Conservation (phyloP, 1,140 invertebrate genomes). For the Pseudoatta argentina region DNA sequence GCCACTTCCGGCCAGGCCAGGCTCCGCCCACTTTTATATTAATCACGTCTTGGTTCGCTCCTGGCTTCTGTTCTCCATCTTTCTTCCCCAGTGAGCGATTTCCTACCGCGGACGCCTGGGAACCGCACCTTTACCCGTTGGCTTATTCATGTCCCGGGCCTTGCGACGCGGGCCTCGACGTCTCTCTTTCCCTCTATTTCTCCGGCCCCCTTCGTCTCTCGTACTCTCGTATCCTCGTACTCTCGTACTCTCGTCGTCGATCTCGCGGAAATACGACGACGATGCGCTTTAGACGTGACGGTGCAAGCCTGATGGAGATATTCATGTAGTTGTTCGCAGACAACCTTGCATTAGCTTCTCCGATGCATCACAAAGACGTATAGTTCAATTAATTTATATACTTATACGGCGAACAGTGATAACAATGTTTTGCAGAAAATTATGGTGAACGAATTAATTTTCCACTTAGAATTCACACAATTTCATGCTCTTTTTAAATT, state of each 20-base stretch:
- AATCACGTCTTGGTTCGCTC: slow-evolving; percentile 86
- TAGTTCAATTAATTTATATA: slow-evolving; percentile 47
- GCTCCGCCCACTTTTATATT: slow-evolving; percentile 87
- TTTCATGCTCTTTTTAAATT: background rate
- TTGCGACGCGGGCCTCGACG: slow-evolving; percentile 76
- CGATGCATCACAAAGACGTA: slow-evolving; percentile 42
- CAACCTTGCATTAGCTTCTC: slow-evolving; percentile 27
- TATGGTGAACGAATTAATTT: slow-evolving; percentile 18
- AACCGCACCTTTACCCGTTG: slow-evolving; percentile 85
- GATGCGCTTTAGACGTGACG: slow-evolving; percentile 44
- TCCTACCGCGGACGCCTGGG: slow-evolving; percentile 83
- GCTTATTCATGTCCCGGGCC: slow-evolving; percentile 84
- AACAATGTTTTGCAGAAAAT: background rate
- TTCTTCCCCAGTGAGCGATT: slow-evolving; percentile 84
- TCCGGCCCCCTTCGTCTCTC: background rate
- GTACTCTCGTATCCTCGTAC: too few species aligned
- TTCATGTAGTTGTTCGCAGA: slow-evolving; percentile 39
- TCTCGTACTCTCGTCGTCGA: background rate
- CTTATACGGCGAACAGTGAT: slow-evolving; percentile 2
- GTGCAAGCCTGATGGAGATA: slow-evolving; percentile 60
- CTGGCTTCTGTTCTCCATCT: slow-evolving; percentile 82
- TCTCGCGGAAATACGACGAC: slow-evolving; percentile 52
- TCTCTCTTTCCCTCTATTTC: slow-evolving; percentile 50
- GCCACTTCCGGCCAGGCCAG: slow-evolving; percentile 84
- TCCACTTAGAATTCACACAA: background rate